Conservation (phyloP, 30 jellyfish, hydroid and myxozoan genomes). For the Pelagia noctiluca region DNA sequence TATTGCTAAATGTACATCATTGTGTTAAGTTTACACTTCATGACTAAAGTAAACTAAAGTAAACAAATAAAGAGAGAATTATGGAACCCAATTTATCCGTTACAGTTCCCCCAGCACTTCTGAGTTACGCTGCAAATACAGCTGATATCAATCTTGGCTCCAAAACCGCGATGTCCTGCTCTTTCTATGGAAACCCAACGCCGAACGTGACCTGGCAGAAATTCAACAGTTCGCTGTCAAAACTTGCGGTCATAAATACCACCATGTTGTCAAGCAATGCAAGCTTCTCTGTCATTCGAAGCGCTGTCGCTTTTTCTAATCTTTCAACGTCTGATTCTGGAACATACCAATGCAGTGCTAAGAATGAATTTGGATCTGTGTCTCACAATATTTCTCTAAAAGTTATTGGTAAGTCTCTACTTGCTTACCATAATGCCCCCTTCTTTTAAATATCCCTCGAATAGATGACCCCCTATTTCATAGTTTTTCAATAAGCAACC, state of each 20-base stretch:
- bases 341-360: slow-evolving; percentile 66
- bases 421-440: too few relatives aligned
- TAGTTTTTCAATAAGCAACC: too few relatives aligned
- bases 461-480: too few relatives aligned
- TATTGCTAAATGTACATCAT: neutral
- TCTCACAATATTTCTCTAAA: slow-evolving; percentile 32
- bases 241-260: slow-evolving; percentile 9
- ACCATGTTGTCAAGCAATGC: slow-evolving; percentile 30
- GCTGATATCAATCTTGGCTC: slow-evolving; percentile 24
- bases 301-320: slow-evolving; percentile 37
- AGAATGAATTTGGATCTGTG: slow-evolving; percentile 50
- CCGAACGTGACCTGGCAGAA: slow-evolving; percentile 70
- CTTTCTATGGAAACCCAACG: slow-evolving; percentile 70
- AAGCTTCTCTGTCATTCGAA: slow-evolving; percentile 54
- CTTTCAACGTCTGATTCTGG: slow-evolving; percentile 47
- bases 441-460: too few relatives aligned
- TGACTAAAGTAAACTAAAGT: neutral
- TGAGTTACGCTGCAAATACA: slow-evolving; percentile 9
- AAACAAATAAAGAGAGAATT: neutral
- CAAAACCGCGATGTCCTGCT: slow-evolving; percentile 29
- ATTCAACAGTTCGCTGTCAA: slow-evolving; percentile 25
- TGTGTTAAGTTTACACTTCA: neutral
- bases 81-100: neutral
- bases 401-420: too few relatives aligned
- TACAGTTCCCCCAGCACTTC: slow-evolving; percentile 48